Conservation (phyloP, 2,888 invertebrate genomes). For the Cyaniris semiargus region DNA sequence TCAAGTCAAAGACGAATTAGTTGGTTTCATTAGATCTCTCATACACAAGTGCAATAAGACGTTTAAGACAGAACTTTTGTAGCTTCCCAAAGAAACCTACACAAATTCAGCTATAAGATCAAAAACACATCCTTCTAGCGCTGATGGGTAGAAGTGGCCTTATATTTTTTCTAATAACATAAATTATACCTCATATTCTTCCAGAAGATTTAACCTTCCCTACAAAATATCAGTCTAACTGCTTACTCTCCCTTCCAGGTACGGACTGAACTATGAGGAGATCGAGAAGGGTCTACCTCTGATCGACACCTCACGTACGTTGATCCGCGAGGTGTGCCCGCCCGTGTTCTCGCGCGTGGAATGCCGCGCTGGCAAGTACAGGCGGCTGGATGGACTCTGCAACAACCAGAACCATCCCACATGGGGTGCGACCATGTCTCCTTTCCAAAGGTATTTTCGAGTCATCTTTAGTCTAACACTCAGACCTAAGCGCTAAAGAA, state of each 20-base stretch:
- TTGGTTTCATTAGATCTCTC: no score
- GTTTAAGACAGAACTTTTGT: no score
- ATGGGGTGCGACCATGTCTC: constrained; percentile 92
- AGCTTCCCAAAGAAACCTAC: no score
- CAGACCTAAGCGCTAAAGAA: no score
- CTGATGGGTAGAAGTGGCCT: no score
- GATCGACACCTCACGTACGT: constrained; percentile 93
- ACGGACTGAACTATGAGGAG: constrained; percentile 91
- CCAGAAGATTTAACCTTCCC: background rate
- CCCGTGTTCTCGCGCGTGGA: constrained; percentile 93
- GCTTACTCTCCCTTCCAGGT: constrained; percentile 77
- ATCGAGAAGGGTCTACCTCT: constrained; percentile 92
- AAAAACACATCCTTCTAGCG: no score
- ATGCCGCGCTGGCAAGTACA: constrained; percentile 93
- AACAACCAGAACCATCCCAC: constrained; percentile 93
- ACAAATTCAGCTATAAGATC: no score
- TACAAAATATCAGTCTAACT: background rate
- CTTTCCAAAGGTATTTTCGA: constrained; percentile 85
- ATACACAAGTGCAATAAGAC: no score
- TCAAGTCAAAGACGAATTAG: no score
- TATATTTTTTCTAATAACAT: background rate
- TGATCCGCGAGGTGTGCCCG: constrained; percentile 92
- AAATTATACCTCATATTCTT: background rate
- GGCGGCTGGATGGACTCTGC: constrained; percentile 92
- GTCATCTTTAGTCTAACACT: background rate